Evolutionary conservation across 2,113 vertebrate species (phyloP).

Genomic region (Ginglymostoma cirratum): DNA sequence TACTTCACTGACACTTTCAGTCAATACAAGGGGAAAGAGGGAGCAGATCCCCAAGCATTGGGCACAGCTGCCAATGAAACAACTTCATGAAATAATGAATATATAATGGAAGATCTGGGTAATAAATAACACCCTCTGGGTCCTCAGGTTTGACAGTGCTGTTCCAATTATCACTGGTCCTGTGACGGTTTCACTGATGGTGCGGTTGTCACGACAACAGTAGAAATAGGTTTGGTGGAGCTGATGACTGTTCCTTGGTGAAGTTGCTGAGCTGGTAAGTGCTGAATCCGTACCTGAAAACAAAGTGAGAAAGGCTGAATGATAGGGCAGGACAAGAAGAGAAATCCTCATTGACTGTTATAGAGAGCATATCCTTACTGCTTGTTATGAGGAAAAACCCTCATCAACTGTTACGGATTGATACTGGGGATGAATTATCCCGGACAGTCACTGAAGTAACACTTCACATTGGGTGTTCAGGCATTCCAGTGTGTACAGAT

Average conservation of each 20-base stretch:
- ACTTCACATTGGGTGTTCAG: neutral
- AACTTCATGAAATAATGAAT: neutral
- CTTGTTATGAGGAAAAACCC: neutral
- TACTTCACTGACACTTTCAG: neutral
- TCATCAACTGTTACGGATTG: neutral
- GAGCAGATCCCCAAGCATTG: neutral
- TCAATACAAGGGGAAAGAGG: neutral
- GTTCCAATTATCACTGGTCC: conserved; percentile 53
- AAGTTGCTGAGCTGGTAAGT: conserved; percentile 80
- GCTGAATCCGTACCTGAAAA: conserved; percentile 85
- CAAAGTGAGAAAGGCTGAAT: neutral
- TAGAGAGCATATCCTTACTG: too few species aligned
- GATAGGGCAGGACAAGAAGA: neutral
- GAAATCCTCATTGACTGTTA: neutral
- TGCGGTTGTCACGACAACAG: conserved; percentile 84
- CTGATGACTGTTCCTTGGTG: conserved; percentile 77
- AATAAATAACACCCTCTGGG: neutral
- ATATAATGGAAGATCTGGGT: neutral
- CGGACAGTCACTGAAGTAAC: too few species aligned
- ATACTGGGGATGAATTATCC: neutral
- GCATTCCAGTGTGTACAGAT: too few species aligned
- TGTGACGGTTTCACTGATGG: conserved; percentile 77
- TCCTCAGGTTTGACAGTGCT: neutral
- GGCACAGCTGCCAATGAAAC: neutral
- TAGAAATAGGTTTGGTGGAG: conserved; percentile 81